These are phyloP conservation scores for Tamandua tetradactyla DNA, from an alignment of 2,797 vertebrate species.

Conservation along the genomic window DNA sequence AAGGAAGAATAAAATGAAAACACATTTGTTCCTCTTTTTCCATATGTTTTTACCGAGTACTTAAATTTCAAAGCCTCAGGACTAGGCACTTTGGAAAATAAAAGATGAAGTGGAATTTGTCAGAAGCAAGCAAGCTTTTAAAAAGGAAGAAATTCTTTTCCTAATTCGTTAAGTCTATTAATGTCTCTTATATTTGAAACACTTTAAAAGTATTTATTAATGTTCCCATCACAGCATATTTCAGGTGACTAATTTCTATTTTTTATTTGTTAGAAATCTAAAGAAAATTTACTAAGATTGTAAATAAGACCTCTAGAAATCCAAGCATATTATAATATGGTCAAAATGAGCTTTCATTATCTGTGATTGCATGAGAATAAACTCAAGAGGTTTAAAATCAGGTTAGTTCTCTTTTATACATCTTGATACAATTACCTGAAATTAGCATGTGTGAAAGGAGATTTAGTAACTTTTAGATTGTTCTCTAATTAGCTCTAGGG, in stretches of 20 bases:
- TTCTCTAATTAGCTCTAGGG: neutral
- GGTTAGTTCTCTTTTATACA: conserved; percentile 10
- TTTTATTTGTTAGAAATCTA: conserved; percentile 41
- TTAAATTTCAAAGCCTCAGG: neutral
- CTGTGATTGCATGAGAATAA: conserved; percentile 55
- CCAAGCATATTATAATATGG: conserved; percentile 37
- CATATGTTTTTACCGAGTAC: neutral
- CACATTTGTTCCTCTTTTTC: neutral
- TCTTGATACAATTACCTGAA: conserved; percentile 15
- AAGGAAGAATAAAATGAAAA: conserved; percentile 14
- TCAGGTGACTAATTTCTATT: conserved; percentile 18
- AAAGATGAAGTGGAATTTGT: neutral
- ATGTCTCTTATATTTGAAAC: conserved; percentile 1
- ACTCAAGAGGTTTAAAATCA: conserved; percentile 25
- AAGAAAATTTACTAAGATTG: conserved; percentile 39
- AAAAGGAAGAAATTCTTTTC: conserved; percentile 48
- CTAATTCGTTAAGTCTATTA: conserved; percentile 31
- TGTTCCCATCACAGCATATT: conserved; percentile 49
- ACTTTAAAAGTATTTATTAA: conserved; percentile 52
- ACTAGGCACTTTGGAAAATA: neutral
- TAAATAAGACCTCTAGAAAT: conserved; percentile 58
- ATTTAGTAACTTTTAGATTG: neutral
- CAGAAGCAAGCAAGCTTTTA: neutral
- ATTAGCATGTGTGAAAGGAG: neutral
- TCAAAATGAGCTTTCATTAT: conserved; percentile 40